A percentile compares a stretch with the other conserved stretches of the same genome.
These are phyloP conservation scores for Agrotis clavis DNA, from an alignment of 2,888 invertebrate genomes.

Conservation along the genomic window DNA sequence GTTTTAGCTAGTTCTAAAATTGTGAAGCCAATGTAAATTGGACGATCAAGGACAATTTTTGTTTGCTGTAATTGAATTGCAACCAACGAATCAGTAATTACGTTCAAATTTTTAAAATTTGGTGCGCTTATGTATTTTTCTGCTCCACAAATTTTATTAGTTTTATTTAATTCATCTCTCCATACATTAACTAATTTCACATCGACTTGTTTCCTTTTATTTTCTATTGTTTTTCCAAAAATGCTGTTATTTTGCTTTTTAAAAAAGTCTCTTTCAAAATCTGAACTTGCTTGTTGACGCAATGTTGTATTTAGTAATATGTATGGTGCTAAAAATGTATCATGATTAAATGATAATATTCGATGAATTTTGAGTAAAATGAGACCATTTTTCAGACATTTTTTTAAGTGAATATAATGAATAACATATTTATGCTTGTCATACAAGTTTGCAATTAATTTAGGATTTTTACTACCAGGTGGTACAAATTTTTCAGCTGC, in stretches of 20 bases:
- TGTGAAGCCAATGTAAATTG: neutral
- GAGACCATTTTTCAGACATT: slow-evolving; percentile 4
- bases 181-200: neutral
- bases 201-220: slow-evolving; percentile 8
- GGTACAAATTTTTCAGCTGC: slow-evolving; percentile 13
- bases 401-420: slow-evolving; percentile 26
- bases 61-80: slow-evolving; percentile 1
- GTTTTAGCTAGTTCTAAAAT: neutral
- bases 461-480: slow-evolving; percentile 5
- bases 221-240: neutral
- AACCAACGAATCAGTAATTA: neutral
- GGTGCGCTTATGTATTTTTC: slow-evolving; percentile 1
- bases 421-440: slow-evolving; percentile 24
- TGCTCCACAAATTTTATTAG: neutral
- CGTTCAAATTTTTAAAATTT: neutral
- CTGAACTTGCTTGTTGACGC: neutral
- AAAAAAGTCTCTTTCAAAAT: neutral
- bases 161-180: neutral
- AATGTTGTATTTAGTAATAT: slow-evolving; percentile 9
- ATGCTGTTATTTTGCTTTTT: neutral
- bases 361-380: neutral
- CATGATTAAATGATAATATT: slow-evolving; percentile 10
- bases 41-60: slow-evolving; percentile 1
- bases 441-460: slow-evolving; percentile 24
- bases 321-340: neutral